These are phyloP conservation scores for Ostrea denselamellosa DNA, from an alignment of 1,140 invertebrate species.

Conservation along the genomic window DNA sequence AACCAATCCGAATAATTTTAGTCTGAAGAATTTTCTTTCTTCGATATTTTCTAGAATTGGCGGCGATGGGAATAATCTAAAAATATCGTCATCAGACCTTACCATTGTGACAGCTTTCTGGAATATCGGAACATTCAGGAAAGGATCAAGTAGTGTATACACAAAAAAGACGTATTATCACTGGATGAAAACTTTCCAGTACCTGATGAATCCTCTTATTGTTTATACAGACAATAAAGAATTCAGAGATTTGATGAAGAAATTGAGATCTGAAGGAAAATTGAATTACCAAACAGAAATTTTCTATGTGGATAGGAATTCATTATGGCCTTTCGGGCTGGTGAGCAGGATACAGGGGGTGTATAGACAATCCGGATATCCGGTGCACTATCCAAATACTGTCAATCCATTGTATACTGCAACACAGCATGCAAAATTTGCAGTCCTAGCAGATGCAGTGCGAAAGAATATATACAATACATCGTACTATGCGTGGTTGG, in stretches of 20 bases:
- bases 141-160: conserved; percentile 48
- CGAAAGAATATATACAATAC: conserved; percentile 58
- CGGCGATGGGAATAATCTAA: not conserved
- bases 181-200: conserved; percentile 59
- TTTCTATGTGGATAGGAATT: conserved; percentile 50
- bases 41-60: not conserved
- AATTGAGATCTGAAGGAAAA: conserved; percentile 47
- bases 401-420: conserved; percentile 62
- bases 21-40: not conserved
- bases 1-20: not conserved
- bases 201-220: conserved; percentile 61
- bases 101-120: conserved; percentile 71
- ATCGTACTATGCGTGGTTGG: conserved; percentile 66
- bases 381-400: conserved; percentile 62
- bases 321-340: conserved; percentile 46
- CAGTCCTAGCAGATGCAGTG: conserved; percentile 53
- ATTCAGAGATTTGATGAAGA: conserved; percentile 52
- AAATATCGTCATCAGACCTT: not conserved
- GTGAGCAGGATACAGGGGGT: conserved; percentile 58
- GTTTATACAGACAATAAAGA: conserved; percentile 63
- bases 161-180: conserved; percentile 52
- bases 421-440: conserved; percentile 66
- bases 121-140: conserved; percentile 65
- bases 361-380: conserved; percentile 56
- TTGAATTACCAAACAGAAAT: conserved; percentile 57